A percentile compares a stretch with the other conserved stretches of the same genome.
Conservation (phyloP, 1,140 invertebrate genomes). For the Drosophila lini region DNA sequence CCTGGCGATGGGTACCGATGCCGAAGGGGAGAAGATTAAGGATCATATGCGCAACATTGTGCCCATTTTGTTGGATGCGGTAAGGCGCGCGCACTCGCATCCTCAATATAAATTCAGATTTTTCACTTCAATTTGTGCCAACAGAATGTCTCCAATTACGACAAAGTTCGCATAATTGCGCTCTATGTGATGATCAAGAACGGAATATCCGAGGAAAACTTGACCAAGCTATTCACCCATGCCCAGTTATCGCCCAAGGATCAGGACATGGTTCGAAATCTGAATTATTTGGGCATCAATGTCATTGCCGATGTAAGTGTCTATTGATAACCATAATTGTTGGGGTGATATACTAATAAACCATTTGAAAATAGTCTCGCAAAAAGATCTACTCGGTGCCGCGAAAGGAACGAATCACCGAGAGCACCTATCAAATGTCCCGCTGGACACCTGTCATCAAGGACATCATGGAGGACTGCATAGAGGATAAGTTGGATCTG, state of each 20-base stretch:
- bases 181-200: conserved; percentile 99
- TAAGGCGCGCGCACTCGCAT: not conserved
- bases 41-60: conserved; percentile 99
- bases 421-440: conserved; percentile 99
- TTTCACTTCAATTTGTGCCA: too few species aligned
- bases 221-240: conserved; percentile 98
- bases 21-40: conserved; percentile 99
- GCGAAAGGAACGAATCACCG: conserved; percentile 97
- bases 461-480: conserved; percentile 97
- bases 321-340: too few species aligned
- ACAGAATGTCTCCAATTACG: conserved; percentile 92
- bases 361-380: conserved; percentile 85
- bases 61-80: conserved; percentile 95
- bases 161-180: conserved; percentile 99
- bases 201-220: conserved; percentile 99
- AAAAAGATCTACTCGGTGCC: conserved; percentile 94
- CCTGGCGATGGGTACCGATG: conserved; percentile 97
- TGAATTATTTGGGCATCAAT: conserved; percentile 97
- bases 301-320: conserved; percentile 90
- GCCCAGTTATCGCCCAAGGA: conserved; percentile 96
- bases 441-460: conserved; percentile 99
- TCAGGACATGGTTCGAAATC: conserved; percentile 97
- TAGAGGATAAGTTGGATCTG: conserved; percentile 98
- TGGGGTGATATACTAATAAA: fast-evolving
- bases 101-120: not conserved